Conservation (phyloP, 2,888 invertebrate species). For the Scaptomyza parva region DNA sequence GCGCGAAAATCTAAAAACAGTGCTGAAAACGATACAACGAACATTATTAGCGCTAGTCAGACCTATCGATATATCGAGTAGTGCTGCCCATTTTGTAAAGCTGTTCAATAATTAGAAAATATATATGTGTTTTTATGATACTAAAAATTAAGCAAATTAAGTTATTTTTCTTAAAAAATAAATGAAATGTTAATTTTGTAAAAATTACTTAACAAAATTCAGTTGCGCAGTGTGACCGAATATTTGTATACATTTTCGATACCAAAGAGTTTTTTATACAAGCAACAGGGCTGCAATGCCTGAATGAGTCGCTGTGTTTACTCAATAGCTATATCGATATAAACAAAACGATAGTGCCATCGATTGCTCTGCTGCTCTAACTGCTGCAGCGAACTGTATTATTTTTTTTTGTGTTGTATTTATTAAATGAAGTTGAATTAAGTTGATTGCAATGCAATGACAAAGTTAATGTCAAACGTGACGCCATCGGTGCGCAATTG, state of each 20-base stretch:
- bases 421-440: conserved; percentile 64
- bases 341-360: conserved; percentile 55
- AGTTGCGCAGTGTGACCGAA: conserved; percentile 32
- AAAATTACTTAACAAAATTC: not conserved
- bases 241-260: not conserved
- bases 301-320: not conserved
- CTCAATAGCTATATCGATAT: conserved; percentile 36
- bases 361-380: conserved; percentile 56
- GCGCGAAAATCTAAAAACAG: not conserved
- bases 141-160: not conserved
- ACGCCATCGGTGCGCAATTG: conserved; percentile 39
- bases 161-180: not conserved
- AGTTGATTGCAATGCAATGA: conserved; percentile 60
- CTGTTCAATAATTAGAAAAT: not conserved
- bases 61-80: conserved; percentile 11
- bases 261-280: no score
- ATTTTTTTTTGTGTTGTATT: conserved; percentile 55
- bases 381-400: conserved; percentile 62
- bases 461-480: conserved; percentile 51
- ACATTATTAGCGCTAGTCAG: not conserved
- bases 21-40: not conserved
- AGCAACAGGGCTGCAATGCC: conserved; percentile 16
- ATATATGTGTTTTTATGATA: no score
- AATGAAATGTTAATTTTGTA: not conserved
- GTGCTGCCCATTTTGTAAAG: not conserved